These are phyloP conservation scores for Ylistrum balloti DNA, from an alignment of 1,140 invertebrate genomes.

Conservation along the genomic window DNA sequence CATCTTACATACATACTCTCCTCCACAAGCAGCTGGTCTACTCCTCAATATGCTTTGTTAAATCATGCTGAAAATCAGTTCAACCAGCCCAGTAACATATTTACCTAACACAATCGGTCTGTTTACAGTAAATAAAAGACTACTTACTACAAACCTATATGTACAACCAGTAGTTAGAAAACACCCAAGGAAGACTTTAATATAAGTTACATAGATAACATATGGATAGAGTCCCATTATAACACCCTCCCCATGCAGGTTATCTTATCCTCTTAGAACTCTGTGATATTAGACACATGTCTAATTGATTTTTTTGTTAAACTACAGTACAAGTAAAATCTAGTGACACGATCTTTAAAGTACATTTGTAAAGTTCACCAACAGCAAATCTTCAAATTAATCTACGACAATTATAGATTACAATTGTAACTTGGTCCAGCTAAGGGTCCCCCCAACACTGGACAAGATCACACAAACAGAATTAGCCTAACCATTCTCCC, in stretches of 20 bases:
- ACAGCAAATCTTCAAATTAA: slow-evolving; percentile 27
- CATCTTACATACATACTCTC: not conserved
- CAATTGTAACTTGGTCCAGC: not conserved
- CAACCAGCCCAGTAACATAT: not conserved
- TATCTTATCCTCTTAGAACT: not conserved
- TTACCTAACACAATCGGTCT: not conserved
- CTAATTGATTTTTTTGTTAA: not conserved
- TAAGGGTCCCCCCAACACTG: slow-evolving; percentile 15
- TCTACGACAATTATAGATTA: slow-evolving; percentile 29
- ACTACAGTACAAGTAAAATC: not conserved
- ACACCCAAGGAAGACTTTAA: not conserved
- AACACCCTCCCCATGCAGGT: not conserved
- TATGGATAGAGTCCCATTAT: not conserved
- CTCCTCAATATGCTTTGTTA: not conserved
- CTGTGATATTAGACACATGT: not conserved
- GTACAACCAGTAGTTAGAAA: not conserved
- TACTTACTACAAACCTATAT: not conserved
- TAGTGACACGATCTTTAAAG: not conserved
- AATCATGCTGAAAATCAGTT: slow-evolving; percentile 24
- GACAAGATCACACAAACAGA: slow-evolving; percentile 20
- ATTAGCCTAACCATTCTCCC: not conserved
- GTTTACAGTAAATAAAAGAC: slow-evolving; percentile 17
- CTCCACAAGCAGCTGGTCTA: not conserved
- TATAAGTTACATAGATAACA: not conserved
- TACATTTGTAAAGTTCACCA: slow-evolving; percentile 23